These are phyloP conservation scores for Acanthiza pusilla DNA, from an alignment of 2,797 vertebrate species.

Conservation along the genomic window DNA sequence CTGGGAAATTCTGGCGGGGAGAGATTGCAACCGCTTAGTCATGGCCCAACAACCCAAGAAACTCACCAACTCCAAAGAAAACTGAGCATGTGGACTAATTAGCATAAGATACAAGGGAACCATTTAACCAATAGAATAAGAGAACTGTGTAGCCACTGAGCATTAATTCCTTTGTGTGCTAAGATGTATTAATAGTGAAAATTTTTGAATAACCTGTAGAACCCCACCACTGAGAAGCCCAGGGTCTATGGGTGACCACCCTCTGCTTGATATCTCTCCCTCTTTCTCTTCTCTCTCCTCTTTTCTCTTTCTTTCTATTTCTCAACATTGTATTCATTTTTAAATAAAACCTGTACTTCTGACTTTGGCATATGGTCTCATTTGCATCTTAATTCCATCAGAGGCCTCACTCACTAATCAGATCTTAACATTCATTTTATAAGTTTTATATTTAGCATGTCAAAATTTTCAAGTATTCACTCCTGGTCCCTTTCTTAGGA, in stretches of 20 bases:
- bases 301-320: neutral
- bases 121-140: neutral
- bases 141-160: neutral
- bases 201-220: neutral
- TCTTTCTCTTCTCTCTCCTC: too few relatives aligned
- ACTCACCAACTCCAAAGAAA: neutral
- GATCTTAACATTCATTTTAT: neutral
- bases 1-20: neutral
- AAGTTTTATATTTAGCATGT: neutral
- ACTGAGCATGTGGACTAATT: neutral
- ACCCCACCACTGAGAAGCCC: fast-evolving
- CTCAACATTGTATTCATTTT: neutral
- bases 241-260: neutral
- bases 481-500: neutral
- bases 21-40: too few relatives aligned
- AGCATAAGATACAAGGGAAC: neutral
- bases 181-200: neutral
- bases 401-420: neutral
- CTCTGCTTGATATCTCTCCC: neutral
- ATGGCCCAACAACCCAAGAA: neutral
- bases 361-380: neutral
- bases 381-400: neutral
- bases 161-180: neutral
- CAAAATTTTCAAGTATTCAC: neutral
- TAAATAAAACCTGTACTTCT: neutral